A percentile compares a stretch with the other conserved stretches of the same genome.
phyloP scores from a whole-genome alignment of 1,140 invertebrate species.

The Stenopsyche tienmushanensis region DNA sequence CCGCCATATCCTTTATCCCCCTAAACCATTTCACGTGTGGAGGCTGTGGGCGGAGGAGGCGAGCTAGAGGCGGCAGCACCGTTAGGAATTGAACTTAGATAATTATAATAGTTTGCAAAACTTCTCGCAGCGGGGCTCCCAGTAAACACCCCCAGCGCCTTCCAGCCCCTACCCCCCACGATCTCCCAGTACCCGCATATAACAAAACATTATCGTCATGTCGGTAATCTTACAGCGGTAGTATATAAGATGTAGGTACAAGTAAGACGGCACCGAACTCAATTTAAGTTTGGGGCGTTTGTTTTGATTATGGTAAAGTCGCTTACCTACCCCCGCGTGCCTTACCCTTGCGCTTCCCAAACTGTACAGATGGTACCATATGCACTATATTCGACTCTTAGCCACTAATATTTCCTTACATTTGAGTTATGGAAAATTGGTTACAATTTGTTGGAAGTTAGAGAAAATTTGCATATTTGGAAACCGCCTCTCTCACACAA shows the following conservation, averaged over 20 bases:
- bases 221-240: constrained; percentile 31
- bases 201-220: constrained; percentile 34
- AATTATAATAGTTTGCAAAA: constrained; percentile 42
- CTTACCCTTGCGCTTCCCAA: not conserved
- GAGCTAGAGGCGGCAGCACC: constrained; percentile 23
- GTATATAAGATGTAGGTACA: constrained; percentile 25
- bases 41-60: not conserved
- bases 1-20: constrained; percentile 21
- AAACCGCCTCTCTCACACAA: no score
- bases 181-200: constrained; percentile 10
- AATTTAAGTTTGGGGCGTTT: constrained; percentile 41
- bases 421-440: no score
- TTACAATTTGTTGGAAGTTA: no score
- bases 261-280: constrained; percentile 38
- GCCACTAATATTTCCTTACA: no score
- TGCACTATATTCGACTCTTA: no score
- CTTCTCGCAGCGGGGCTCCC: constrained; percentile 28
- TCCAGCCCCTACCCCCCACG: not conserved
- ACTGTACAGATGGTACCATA: not conserved
- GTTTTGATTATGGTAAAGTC: constrained; percentile 41
- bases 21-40: not conserved
- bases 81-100: constrained; percentile 41
- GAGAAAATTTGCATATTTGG: no score
- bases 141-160: constrained; percentile 3
- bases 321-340: constrained; percentile 16